Base-by-base conservation (phyloP, 30 jellyfish, hydroid and myxozoan genomes). In the Hydractinia symbiolongicarpus region DNA sequence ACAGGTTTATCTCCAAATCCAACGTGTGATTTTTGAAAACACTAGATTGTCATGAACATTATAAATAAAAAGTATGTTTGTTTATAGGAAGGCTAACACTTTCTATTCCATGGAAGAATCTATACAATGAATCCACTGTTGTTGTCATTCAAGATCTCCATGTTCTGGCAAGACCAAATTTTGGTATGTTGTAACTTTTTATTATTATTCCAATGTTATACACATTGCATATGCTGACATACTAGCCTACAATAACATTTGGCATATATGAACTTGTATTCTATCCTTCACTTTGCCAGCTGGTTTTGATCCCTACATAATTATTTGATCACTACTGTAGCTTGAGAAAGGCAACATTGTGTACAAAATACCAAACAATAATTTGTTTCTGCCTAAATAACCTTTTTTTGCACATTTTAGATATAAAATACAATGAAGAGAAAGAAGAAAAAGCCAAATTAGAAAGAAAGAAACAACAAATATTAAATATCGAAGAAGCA, bases 401-500 rank as follows among this genome's bases (percentile, higher is more conserved):
- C 64, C 72, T 8, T 15, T 51, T 9, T 78, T 5, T 78, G n/a
- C 75, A 20, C 55, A 4, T 52, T 69, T 55, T 58, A 90, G 97
- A 90, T 66, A 72, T 90, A 17, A 85, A 86, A 79, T 90, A 90
- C 79, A 93, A 85, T 54, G 64, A 78, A 54, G 94, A 76, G 54
- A 53, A 83, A 71, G 97, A 90, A 19, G 94, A 90, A 51, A 67
- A 85, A 73, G 88, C 60, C 4, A 66, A 81, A 61, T 64, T 82
- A 51, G 97, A 90, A 66, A 82, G 66, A 73, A 90, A 90, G 52
- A 86, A 82, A 68, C 71, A 78, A 66, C 95, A 90, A 74, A 89
- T 90, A 61, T 91, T 85, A 69, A 90, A 86, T 52, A 82, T 90
- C 30, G 97, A 90, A 62, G 97, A 90, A 79, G 97, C 97, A 15